Base-by-base conservation (phyloP, 2,113 vertebrate species). In the Chroicocephalus ridibundus region DNA sequence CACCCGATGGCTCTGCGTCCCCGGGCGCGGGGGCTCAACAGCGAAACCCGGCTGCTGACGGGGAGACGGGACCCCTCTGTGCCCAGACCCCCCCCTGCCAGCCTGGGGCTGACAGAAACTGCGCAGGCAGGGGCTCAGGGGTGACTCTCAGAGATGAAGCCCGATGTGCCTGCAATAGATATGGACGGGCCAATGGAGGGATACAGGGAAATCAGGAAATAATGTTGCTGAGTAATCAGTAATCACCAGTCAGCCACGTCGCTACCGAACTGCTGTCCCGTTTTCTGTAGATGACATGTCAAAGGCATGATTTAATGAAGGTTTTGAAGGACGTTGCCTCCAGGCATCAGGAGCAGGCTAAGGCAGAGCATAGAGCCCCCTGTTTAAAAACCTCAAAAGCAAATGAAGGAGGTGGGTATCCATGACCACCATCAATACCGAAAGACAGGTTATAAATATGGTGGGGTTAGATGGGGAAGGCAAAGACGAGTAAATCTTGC, bases 251-350 rank as follows among this genome's bases (percentile, higher is more conserved):
- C 82, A 96, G 66, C 66, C 81, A 65, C 27, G 21, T 32, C 6
- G 3, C 57, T 82, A 44, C 25, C 8, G 8, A 69, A 49, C 79
- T 80, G 62, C 62, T 29, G 32, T 27, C 49, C 58, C 22, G 32
- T 65, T 88, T 81, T 88, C 82, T 71, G 42, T 22, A 92, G 64
- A 72, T 3, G 13, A 61, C 32, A 34, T 6, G 60, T 69, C 90
- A 88, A 93, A 94, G 78, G 82, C 75, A 62, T 51, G 90, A 95
- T 93, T 83, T 95, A 96, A 86, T 71, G 85, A 80, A 42, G n/a
- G 22, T 47, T 82, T 78, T 92, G 85, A 86, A 93, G 75, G 71
- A 94, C 4, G 0, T 54, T 66, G 68, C 64, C 71, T 92, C 51
- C 60, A 66, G 54, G 79, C 68, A 4, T 80, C 51, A 61, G 71